Evolutionary conservation across 53 echinoderm and acorn worm species (phyloP).

Genomic region (Echinarachnius parma): DNA sequence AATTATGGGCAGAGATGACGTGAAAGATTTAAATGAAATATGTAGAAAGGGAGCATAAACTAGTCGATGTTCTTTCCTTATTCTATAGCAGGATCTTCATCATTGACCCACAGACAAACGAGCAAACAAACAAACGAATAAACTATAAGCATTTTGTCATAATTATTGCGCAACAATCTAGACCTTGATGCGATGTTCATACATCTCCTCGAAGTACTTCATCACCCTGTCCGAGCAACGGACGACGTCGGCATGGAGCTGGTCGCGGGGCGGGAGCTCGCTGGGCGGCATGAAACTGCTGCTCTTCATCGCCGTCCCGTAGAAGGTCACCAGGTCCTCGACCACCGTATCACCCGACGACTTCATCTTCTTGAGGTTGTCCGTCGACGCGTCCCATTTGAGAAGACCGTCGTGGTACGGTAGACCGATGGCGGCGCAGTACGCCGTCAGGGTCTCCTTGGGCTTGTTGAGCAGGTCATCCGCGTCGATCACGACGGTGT

Average conservation of each 20-base stretch:
- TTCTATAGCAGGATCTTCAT: no score
- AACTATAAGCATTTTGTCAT: no score
- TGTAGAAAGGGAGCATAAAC: no score
- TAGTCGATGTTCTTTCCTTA: no score
- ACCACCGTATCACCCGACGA: slow-evolving; percentile 1
- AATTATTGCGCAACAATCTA: no score
- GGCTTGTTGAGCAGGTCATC: slow-evolving; percentile 26
- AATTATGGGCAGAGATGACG: no score
- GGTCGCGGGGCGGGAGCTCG: slow-evolving; percentile 7
- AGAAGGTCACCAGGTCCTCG: background rate
- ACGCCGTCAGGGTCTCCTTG: slow-evolving; percentile 1
- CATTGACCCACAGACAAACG: no score
- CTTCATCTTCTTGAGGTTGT: background rate
- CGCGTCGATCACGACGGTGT: slow-evolving; percentile 16
- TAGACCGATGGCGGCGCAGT: slow-evolving; percentile 16
- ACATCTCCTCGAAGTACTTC: slow-evolving; percentile 31
- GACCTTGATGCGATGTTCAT: slow-evolving; percentile 1
- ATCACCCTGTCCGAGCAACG: slow-evolving; percentile 27
- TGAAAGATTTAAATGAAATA: no score
- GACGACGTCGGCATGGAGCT: slow-evolving; percentile 27
- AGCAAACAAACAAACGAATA: no score
- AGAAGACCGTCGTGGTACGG: slow-evolving; percentile 21
- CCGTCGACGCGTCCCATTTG: slow-evolving; percentile 22
- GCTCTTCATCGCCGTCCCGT: slow-evolving; percentile 27
- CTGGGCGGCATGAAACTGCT: slow-evolving; percentile 7